Evolutionary conservation across 2,888 invertebrate species (phyloP), one percentile per base, ranked within the genome.

Genomic region (Troglohyphantes excavatus): DNA sequence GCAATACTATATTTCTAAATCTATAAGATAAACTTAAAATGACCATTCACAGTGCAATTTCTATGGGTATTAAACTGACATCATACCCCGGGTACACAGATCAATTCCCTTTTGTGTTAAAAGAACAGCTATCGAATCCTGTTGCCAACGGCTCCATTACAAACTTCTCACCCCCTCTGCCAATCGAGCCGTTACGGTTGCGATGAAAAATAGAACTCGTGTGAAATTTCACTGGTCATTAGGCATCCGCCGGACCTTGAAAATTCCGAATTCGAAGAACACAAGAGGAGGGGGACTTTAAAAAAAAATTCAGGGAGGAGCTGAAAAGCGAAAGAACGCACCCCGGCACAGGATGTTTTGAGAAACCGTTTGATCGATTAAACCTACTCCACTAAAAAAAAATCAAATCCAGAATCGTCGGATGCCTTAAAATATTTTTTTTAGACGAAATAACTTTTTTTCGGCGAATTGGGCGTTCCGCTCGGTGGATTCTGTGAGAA

Each of bases 221-320:
- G 82, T 33, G 68, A 78, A 61, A 70, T 76, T 78, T 86, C 61
- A 70, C 68, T 61, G 70, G 68, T 78, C 86, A 86, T 86, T 86
- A 78, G 61, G 29, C 70, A 59, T n/a, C 73, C 81, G 1, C 27
- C 79, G 87, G 65, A 87, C 87, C 87, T 87, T 87, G 79, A 81
- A 81, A 87, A 87, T 79, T 87, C 79, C 79, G 33, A 72, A 87
- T 87, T 87, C 65, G 79, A 72, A 72, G 46, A 33, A 87, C 79
- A 79, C 87, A 81, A 61, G 73, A 72, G 65, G 68, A 19, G 81
- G 17, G 29, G 39, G 59, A 26, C 19, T 27, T 61, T 9, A 53
- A 70, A 78, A 70, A 70, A 67, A 61, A 39, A 33, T 67, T 33
- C 3, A 9, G 33, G 33, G 33, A 33, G 33, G 33, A 6, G 9